phyloP scores from a whole-genome alignment of 2,888 invertebrate species.

The Neoascia interrupta region DNA sequence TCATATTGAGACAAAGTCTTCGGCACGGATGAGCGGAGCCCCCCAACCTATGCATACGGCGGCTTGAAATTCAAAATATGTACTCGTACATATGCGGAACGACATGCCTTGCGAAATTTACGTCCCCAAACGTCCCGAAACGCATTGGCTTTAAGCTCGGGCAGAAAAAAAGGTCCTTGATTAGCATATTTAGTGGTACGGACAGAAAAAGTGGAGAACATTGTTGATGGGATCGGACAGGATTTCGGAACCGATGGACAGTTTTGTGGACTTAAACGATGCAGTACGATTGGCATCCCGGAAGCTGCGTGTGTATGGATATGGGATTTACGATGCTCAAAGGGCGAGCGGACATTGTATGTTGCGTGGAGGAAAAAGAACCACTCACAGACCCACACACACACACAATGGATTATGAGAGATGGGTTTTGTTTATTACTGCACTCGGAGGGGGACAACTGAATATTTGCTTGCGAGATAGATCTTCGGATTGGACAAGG shows the following conservation, averaged over 20 bases:
- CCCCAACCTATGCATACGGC: slow-evolving; percentile 1
- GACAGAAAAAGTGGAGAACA: not conserved
- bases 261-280: slow-evolving; percentile 37
- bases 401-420: slow-evolving; percentile 48
- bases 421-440: slow-evolving; percentile 57
- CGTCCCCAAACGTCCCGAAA: slow-evolving; percentile 56
- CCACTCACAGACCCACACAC: slow-evolving; percentile 9
- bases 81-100: slow-evolving; percentile 48
- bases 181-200: slow-evolving; percentile 63
- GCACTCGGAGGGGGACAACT: slow-evolving; percentile 28
- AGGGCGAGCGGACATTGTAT: too few species aligned
- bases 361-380: slow-evolving; percentile 21
- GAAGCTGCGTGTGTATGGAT: too few species aligned
- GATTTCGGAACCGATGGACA: slow-evolving; percentile 24
- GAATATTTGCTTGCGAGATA: slow-evolving; percentile 36
- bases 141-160: slow-evolving; percentile 53
- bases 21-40: slow-evolving; percentile 40
- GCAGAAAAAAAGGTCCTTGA: slow-evolving; percentile 54
- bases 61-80: slow-evolving; percentile 29
- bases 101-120: slow-evolving; percentile 49
- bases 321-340: slow-evolving; percentile 19
- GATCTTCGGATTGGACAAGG: slow-evolving; percentile 43
- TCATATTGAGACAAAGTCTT: slow-evolving; percentile 67
- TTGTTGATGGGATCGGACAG: slow-evolving; percentile 2
- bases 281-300: slow-evolving; percentile 59